Conservation (phyloP, 2,888 invertebrate species). For the Drosophila mimica region DNA sequence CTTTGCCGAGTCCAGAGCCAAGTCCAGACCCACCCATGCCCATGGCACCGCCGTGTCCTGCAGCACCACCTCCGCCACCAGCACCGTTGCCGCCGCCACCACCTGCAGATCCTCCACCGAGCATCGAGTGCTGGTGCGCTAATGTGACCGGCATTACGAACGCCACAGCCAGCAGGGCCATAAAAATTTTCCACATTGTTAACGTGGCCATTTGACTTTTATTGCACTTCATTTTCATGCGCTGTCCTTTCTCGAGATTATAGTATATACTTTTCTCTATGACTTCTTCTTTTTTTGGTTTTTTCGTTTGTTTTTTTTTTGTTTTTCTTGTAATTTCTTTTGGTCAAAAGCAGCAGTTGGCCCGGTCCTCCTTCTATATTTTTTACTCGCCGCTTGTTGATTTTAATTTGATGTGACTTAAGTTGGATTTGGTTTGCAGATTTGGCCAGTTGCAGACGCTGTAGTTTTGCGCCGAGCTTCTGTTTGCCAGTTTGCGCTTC, state of each 20-base stretch:
- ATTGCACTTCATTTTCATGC: slow-evolving; percentile 83
- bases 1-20: slow-evolving; percentile 68
- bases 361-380: slow-evolving; percentile 18
- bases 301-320: slow-evolving; percentile 2
- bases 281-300: slow-evolving; percentile 4
- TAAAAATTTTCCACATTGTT: slow-evolving; percentile 84
- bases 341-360: slow-evolving; percentile 46
- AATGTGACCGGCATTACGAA: slow-evolving; percentile 75
- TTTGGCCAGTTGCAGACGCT: slow-evolving; percentile 49
- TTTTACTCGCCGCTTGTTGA: slow-evolving; percentile 69
- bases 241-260: slow-evolving; percentile 16
- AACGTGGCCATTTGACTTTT: slow-evolving; percentile 84
- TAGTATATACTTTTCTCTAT: slow-evolving; percentile 15
- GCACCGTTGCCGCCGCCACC: slow-evolving; percentile 47
- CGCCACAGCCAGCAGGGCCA: slow-evolving; percentile 69
- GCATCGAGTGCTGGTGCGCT: slow-evolving; percentile 80
- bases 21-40: slow-evolving; percentile 34
- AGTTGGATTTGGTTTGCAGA: slow-evolving; percentile 80
- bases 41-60: slow-evolving; percentile 48
- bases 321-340: slow-evolving; percentile 40
- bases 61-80: slow-evolving; percentile 54
- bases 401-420: slow-evolving; percentile 81
- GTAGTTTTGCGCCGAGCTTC: slow-evolving; percentile 39
- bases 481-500: slow-evolving; percentile 39
- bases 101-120: slow-evolving; percentile 50